Evolutionary conservation across 92 coral and sea anemone species (phyloP).

Genomic region (Palythoa caribaeorum): DNA sequence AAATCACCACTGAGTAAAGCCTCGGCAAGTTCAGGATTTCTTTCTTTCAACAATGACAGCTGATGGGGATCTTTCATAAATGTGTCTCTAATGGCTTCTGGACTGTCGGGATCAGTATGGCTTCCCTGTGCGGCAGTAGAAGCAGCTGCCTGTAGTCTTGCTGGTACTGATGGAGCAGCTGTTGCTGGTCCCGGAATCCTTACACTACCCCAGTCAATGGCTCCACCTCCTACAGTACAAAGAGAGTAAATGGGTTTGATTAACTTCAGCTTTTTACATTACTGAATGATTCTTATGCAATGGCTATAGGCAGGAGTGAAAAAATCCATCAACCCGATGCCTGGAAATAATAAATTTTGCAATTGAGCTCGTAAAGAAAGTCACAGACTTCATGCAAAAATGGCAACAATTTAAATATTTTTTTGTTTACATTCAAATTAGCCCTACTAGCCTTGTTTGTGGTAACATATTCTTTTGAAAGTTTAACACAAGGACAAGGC

Average conservation of each 20-base stretch:
- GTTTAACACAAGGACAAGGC: too few relatives aligned
- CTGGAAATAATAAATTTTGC: background rate
- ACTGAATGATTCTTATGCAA: too few relatives aligned
- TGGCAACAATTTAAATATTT: too few relatives aligned
- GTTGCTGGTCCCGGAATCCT: conserved; percentile 70
- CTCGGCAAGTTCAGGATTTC: conserved; percentile 94
- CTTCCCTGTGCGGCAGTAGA: conserved; percentile 42
- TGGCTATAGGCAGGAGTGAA: too few relatives aligned
- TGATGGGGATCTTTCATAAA: conserved; percentile 90
- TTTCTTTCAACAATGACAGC: conserved; percentile 83
- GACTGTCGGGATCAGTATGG: conserved; percentile 72
- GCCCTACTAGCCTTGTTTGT: too few relatives aligned
- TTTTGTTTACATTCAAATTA: too few relatives aligned
- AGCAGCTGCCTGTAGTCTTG: conserved; percentile 29
- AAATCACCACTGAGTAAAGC: conserved; percentile 84
- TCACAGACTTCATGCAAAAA: too few relatives aligned
- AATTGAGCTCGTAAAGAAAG: too few relatives aligned
- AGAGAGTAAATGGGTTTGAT: too few relatives aligned
- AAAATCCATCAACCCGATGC: too few relatives aligned
- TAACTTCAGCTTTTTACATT: too few relatives aligned
- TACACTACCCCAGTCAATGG: conserved; percentile 88
- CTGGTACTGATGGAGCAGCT: conserved; percentile 34
- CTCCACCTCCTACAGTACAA: conserved; percentile 28
- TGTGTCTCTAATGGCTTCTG: conserved; percentile 87
- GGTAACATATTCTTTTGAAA: too few relatives aligned